These are phyloP conservation scores for Agapornis roseicollis DNA, from an alignment of 2,113 vertebrate species.

Conservation along the genomic window DNA sequence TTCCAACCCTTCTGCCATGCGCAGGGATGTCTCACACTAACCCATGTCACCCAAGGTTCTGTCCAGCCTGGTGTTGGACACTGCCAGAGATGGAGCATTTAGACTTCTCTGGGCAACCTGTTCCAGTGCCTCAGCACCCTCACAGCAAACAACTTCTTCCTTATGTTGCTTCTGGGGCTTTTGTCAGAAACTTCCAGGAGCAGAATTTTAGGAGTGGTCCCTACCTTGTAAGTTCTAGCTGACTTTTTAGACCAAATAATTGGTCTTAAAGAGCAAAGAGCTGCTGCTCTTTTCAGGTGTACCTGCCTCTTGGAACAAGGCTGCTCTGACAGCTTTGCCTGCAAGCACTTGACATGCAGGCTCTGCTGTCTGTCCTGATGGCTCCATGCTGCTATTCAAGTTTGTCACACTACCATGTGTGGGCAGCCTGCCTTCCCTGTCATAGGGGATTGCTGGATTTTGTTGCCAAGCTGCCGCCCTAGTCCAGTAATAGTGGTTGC, in stretches of 20 bases:
- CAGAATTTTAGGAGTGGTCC: fast-evolving
- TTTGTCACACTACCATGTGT: not conserved
- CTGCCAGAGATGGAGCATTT: not conserved
- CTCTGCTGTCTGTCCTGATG: not conserved
- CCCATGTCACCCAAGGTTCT: not conserved
- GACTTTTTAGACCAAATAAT: not conserved
- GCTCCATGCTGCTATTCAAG: not conserved
- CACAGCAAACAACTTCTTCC: not conserved
- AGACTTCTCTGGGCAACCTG: not conserved
- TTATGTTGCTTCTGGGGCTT: not conserved
- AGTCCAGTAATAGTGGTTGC: not conserved
- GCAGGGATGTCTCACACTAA: not conserved
- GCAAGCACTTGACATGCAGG: not conserved
- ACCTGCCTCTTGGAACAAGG: not conserved
- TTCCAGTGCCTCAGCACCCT: not conserved
- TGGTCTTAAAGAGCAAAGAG: not conserved
- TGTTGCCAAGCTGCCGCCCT: not conserved
- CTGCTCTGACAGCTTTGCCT: not conserved
- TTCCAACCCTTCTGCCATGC: not conserved
- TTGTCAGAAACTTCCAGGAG: not conserved
- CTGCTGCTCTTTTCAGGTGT: not conserved
- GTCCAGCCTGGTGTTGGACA: not conserved
- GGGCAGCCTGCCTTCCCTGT: not conserved
- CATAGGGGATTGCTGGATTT: fast-evolving
- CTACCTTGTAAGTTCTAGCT: not conserved